Base-by-base conservation (phyloP, 2,888 invertebrate genomes). In the Gari tellinella region DNA sequence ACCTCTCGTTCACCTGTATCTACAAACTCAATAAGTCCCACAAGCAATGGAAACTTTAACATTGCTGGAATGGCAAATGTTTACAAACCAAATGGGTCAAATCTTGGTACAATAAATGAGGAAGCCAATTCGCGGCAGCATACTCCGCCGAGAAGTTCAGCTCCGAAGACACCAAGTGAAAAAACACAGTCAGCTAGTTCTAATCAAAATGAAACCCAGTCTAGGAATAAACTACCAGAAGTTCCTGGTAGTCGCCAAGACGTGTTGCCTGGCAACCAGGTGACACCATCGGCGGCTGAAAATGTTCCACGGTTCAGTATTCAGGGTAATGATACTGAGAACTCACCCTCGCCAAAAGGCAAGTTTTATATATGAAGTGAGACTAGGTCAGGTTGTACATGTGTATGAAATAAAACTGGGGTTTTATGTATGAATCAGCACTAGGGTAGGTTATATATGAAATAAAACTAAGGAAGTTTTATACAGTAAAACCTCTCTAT, bases 51-150 rank as follows among this genome's bases (percentile, higher is more conserved):
- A 17, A 68, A 45, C 17, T 37, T 48, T 14, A 41, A 46, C 14
- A 46, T 41, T 17, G 67, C 65, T 25, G 57, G 49, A 2, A 52
- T 53, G 7, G 65, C 61, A 21, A 72, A 57, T 41, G 48, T 52
- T 15, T 66, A 62, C 26, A 72, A 67, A 46, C 41, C 64, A 40
- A 37, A 31, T 15, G 38, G 55, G 43, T 43, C 31, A 41, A 76
- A 81, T 48, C 76, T 87, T 2, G 82, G 81, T 23, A 78, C 85
- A 4, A 87, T 87, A 49, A 17, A 55, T 12, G 72, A 77, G 55
- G 72, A 73, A 23, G 53, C 38, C 25, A 45, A 49, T 41, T 57
- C 58, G 8, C 25, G 49, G 31, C 55, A 55, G 25, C 52, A 41
- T 12, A 53, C 48, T 4, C 52, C 61, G n/a, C 43, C 40, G 10